Percentiles rank a stretch among this genome's conserved stretches.
Conservation (phyloP, 2,113 vertebrate species). For the Sardina pilchardus region DNA sequence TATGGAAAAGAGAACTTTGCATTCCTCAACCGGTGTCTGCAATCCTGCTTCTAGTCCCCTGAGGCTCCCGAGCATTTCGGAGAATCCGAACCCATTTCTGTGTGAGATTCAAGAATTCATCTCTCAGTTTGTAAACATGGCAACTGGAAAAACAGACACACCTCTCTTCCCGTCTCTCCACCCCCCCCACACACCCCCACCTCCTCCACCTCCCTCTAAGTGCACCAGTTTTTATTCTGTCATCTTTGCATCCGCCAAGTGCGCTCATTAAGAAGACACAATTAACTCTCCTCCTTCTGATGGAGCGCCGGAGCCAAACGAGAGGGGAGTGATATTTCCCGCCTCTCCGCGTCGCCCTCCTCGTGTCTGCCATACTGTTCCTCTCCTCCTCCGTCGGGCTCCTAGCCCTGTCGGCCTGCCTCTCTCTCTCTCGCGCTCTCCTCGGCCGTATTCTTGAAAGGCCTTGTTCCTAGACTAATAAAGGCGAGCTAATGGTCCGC, state of each 20-base stretch:
- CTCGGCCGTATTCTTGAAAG: background rate
- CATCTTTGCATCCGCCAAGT: background rate
- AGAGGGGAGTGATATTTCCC: background rate
- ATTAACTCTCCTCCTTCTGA: background rate
- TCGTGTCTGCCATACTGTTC: background rate
- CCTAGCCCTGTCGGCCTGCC: background rate
- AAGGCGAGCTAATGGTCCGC: conserved; percentile 33
- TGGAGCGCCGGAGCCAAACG: background rate
- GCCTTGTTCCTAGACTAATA: conserved; percentile 33
- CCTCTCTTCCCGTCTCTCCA: background rate
- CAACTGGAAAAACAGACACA: background rate
- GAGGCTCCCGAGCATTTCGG: background rate
- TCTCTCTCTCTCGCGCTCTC: background rate
- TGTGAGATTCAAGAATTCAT: background rate
- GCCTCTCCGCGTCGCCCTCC: background rate
- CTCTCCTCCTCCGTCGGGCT: background rate
- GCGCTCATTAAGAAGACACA: background rate
- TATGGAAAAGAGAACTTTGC: background rate
- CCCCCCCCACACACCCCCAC: background rate
- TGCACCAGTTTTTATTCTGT: background rate
- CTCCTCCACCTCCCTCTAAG: background rate
- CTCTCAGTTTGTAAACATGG: background rate
- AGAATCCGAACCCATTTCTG: background rate
- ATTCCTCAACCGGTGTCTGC: background rate
- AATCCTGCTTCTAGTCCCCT: background rate